A percentile compares a stretch with the other conserved stretches of the same genome.
These are phyloP conservation scores for Fistularia tabacaria DNA, from an alignment of 2,797 vertebrate species.

Conservation along the genomic window DNA sequence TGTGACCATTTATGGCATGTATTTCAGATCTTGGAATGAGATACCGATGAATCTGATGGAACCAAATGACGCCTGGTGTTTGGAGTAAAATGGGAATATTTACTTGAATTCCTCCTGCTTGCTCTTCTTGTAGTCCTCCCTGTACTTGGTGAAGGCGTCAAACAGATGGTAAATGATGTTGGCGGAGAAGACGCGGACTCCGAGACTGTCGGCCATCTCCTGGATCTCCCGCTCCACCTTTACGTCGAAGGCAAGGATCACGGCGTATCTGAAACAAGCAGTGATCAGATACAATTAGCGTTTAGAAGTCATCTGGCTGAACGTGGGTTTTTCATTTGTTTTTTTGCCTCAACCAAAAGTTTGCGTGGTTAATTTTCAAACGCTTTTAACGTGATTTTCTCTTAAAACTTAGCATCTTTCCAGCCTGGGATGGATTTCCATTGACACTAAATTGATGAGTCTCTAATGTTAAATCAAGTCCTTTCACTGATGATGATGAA, in stretches of 20 bases:
- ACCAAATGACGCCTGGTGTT: not conserved
- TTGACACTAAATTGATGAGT: no score
- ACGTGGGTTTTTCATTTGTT: no score
- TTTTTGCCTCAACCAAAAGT: no score
- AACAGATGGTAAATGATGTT: constrained; percentile 99
- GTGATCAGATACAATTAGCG: not conserved
- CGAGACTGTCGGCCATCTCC: constrained; percentile 95
- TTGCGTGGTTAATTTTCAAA: no score
- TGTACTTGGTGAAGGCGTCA: constrained; percentile 95
- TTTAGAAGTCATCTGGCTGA: no score
- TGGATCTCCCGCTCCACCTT: constrained; percentile 94
- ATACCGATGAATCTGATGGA: no score
- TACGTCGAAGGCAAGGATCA: constrained; percentile 95
- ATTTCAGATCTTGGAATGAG: no score
- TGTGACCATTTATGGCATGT: no score
- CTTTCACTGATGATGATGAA: not conserved
- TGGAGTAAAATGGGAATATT: constrained; percentile 23
- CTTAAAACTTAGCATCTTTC: no score
- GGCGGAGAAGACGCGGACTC: constrained; percentile 92
- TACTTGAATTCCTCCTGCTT: constrained; percentile 99
- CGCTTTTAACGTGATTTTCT: no score
- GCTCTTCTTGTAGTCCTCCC: constrained; percentile 97
- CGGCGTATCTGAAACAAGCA: constrained; percentile 78
- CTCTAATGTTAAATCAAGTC: no score
- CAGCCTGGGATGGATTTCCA: no score